A percentile compares a stretch with the other conserved stretches of the same genome.
phyloP scores from a whole-genome alignment of 2,113 vertebrate species.

The Grus americana region DNA sequence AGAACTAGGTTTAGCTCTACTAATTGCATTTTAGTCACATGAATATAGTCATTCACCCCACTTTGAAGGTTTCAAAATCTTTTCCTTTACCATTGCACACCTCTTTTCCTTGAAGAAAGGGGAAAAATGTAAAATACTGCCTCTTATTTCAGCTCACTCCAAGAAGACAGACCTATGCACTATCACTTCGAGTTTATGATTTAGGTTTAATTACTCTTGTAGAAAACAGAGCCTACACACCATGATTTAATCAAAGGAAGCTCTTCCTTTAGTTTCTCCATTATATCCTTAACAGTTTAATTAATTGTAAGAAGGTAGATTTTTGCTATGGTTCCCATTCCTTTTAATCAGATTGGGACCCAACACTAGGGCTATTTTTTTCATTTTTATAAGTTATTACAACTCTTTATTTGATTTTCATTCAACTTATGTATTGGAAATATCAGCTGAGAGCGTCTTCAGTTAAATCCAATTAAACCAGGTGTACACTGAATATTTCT shows the following conservation, averaged over 20 bases:
- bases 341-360: background rate
- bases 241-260: background rate
- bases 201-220: background rate
- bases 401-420: slow-evolving; percentile 36
- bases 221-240: background rate
- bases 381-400: background rate
- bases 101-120: background rate
- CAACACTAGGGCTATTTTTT: background rate
- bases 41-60: background rate
- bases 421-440: slow-evolving; percentile 14
- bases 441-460: background rate
- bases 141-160: background rate
- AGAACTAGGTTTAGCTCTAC: background rate
- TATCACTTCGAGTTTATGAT: background rate
- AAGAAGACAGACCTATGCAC: background rate
- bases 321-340: background rate
- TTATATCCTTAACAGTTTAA: background rate
- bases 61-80: background rate
- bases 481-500: background rate
- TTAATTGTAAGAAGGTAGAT: background rate
- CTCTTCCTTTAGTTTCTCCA: background rate
- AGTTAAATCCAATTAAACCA: slow-evolving; percentile 27
- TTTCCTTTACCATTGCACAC: background rate
- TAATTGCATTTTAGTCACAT: background rate
- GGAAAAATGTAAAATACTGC: background rate